Conservation (phyloP, 2,113 vertebrate genomes). For the Callionymus lyra region DNA sequence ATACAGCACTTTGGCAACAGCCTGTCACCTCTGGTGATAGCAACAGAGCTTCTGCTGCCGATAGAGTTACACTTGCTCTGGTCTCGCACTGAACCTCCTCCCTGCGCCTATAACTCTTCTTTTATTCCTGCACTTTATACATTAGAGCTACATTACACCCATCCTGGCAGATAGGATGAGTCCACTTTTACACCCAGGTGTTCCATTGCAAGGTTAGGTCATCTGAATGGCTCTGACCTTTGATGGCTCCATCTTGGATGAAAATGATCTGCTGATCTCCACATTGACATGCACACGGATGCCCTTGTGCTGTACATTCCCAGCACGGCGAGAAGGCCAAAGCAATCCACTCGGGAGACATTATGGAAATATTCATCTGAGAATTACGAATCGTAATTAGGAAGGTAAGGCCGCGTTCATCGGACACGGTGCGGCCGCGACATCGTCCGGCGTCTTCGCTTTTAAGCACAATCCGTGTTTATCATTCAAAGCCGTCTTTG, state of each 20-base stretch:
- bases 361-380: conserved; percentile 55
- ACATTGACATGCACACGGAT: conserved; percentile 54
- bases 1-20: conserved; percentile 71
- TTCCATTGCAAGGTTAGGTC: conserved; percentile 70
- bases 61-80: conserved; percentile 56
- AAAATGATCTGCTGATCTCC: conserved; percentile 62
- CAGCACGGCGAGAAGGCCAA: conserved; percentile 42
- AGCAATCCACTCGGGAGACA: conserved; percentile 50
- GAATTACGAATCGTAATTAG: conserved; percentile 55
- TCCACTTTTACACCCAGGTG: conserved; percentile 67
- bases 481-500: not conserved
- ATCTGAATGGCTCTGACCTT: conserved; percentile 64
- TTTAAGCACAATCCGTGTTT: too few relatives aligned
- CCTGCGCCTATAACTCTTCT: conserved; percentile 58
- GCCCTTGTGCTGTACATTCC: conserved; percentile 48
- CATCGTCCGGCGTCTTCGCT: too few relatives aligned
- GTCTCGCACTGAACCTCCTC: conserved; percentile 37
- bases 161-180: conserved; percentile 65
- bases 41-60: conserved; percentile 61
- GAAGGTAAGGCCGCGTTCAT: conserved; percentile 30
- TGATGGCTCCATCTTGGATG: conserved; percentile 57
- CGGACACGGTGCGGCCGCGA: not conserved
- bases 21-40: conserved; percentile 68
- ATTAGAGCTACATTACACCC: conserved; percentile 66
- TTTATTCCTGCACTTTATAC: conserved; percentile 66